These are phyloP conservation scores for Himalopsyche anomala DNA, from an alignment of 2,888 invertebrate genomes.

Conservation along the genomic window DNA sequence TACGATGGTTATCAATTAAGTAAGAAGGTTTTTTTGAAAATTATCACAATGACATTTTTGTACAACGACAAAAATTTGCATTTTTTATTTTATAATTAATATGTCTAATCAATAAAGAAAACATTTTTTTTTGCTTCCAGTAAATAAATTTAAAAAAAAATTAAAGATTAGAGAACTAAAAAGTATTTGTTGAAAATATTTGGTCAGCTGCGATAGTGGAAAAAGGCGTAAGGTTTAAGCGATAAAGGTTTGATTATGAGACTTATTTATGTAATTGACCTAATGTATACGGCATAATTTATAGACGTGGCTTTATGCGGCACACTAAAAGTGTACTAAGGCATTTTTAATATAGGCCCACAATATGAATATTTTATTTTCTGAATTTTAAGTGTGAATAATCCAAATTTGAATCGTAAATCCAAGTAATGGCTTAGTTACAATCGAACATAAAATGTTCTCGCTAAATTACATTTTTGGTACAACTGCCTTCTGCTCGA, in stretches of 20 bases:
- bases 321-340: conserved; percentile 31
- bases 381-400: conserved; percentile 45
- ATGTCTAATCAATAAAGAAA: too few species aligned
- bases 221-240: not conserved
- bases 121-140: too few species aligned
- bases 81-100: too few species aligned
- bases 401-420: conserved; percentile 52
- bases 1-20: too few species aligned
- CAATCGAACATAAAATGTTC: conserved; percentile 52
- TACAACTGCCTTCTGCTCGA: conserved; percentile 19
- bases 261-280: conserved; percentile 7
- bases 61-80: too few species aligned
- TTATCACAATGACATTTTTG: too few species aligned
- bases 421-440: conserved; percentile 52
- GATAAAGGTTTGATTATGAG: not conserved
- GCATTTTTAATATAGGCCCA: conserved; percentile 31
- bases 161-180: too few species aligned
- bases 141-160: too few species aligned
- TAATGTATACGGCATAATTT: not conserved
- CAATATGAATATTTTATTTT: conserved; percentile 34
- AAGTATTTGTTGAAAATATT: too few species aligned
- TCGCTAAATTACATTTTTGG: conserved; percentile 50
- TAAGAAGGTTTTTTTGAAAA: too few species aligned
- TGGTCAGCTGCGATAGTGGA: too few species aligned
- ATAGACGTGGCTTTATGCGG: not conserved